Conservation (phyloP, 2,797 vertebrate genomes). For the Nothura maculosa region DNA sequence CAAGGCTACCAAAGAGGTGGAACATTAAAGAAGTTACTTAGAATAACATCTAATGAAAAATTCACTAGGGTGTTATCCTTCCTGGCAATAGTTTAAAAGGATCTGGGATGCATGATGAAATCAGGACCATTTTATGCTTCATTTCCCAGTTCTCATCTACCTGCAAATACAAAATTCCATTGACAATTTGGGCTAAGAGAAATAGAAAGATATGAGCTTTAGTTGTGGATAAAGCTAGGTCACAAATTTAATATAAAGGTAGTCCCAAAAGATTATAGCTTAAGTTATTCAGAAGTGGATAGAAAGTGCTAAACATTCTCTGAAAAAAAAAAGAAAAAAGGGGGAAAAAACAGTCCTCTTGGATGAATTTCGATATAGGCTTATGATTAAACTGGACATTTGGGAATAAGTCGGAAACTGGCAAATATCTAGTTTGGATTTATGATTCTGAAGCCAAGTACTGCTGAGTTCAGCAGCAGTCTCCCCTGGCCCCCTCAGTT, state of each 20-base stretch:
- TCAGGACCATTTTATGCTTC: not conserved
- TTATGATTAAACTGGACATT: slow-evolving; percentile 60
- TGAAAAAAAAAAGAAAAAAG: not conserved
- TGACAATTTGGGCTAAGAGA: not conserved
- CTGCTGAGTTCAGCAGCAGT: slow-evolving; percentile 62
- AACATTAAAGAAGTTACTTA: not conserved
- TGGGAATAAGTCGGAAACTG: slow-evolving; percentile 54
- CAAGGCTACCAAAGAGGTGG: not conserved
- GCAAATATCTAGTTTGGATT: slow-evolving; percentile 15
- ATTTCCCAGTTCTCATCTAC: not conserved
- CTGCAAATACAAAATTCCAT: not conserved
- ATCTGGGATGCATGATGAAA: slow-evolving; percentile 37
- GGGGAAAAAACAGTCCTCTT: slow-evolving; percentile 27
- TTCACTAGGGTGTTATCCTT: slow-evolving; percentile 23
- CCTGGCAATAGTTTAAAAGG: slow-evolving; percentile 9
- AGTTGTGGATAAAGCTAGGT: not conserved
- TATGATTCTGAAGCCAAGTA: slow-evolving; percentile 35
- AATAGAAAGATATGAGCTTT: not conserved
- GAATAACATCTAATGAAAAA: slow-evolving; percentile 46
- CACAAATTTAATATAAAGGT: not conserved
- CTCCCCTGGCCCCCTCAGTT: not conserved
- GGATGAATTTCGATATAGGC: slow-evolving; percentile 39
- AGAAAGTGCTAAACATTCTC: slow-evolving; percentile 26
- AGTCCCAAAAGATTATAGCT: slow-evolving; percentile 10
- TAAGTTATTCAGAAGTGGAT: not conserved